A percentile compares a stretch with the other conserved stretches of the same genome.
Evolutionary conservation across 2,888 invertebrate species (phyloP).

Genomic region (Athalia circularis): DNA sequence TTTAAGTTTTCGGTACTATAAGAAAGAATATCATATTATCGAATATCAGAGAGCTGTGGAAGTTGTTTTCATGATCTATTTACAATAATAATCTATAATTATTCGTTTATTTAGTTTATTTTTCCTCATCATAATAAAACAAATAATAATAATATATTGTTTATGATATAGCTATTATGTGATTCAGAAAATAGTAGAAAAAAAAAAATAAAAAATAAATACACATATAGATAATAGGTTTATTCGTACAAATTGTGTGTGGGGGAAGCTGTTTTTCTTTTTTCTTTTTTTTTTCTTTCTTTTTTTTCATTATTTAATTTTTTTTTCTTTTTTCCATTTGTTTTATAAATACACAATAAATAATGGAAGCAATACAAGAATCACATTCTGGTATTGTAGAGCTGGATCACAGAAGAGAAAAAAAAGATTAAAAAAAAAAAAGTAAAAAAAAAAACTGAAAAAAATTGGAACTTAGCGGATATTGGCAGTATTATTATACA

Average conservation of each 20-base stretch:
- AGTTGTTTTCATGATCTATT: constrained; percentile 10
- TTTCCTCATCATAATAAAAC: too few species aligned
- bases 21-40: too few species aligned
- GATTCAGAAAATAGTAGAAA: constrained; percentile 58
- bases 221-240: constrained; percentile 52
- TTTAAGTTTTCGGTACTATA: too few species aligned
- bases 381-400: constrained; percentile 55
- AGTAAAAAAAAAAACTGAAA: constrained; percentile 18
- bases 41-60: background rate
- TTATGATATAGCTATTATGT: constrained; percentile 23
- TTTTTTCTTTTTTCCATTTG: background rate
- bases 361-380: constrained; percentile 56
- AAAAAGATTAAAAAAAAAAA: too few species aligned
- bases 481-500: constrained; percentile 68
- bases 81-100: background rate
- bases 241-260: background rate
- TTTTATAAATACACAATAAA: constrained; percentile 51
- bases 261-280: background rate
- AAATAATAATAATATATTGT: background rate
- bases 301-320: constrained; percentile 13
- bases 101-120: background rate
- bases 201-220: constrained; percentile 53
- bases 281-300: constrained; percentile 1
- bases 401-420: too few species aligned
- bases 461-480: constrained; percentile 57